Conservation (phyloP, 2,113 vertebrate genomes). For the Psittacula cyanocephala region DNA sequence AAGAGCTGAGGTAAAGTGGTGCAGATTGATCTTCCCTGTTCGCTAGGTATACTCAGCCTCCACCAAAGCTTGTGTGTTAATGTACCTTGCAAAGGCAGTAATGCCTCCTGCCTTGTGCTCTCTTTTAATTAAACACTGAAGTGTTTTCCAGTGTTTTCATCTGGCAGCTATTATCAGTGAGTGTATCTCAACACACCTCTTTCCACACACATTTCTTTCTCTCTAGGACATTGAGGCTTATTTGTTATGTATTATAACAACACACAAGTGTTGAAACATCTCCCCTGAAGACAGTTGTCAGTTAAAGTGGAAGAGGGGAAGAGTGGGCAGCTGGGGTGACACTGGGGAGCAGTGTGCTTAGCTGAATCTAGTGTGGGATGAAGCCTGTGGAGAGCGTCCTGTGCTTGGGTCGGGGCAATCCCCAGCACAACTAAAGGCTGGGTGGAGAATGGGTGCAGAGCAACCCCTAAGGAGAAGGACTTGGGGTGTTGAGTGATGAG, state of each 20-base stretch:
- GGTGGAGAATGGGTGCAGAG: background rate
- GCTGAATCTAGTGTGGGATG: accelerated
- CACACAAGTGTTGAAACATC: background rate
- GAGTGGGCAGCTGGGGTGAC: background rate
- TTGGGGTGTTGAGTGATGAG: background rate
- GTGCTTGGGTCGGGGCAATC: background rate
- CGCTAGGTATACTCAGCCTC: background rate
- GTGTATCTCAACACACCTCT: background rate
- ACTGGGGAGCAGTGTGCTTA: accelerated
- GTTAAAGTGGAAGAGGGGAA: background rate
- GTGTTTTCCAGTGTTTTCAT: background rate
- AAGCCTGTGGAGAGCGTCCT: background rate
- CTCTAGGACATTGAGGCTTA: background rate
- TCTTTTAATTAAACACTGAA: background rate
- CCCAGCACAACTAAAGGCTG: background rate
- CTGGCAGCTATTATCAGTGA: background rate
- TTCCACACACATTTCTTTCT: background rate
- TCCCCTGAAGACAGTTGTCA: background rate
- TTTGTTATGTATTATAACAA: background rate
- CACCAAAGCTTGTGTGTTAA: background rate
- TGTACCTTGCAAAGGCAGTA: background rate
- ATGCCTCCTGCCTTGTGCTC: background rate
- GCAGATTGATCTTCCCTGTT: constrained; percentile 13
- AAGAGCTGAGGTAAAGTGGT: background rate
- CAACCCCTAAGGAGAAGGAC: background rate